Percentiles rank a stretch among this genome's conserved stretches.
Conservation (phyloP, 2,797 vertebrate genomes). For the Helarctos malayanus region DNA sequence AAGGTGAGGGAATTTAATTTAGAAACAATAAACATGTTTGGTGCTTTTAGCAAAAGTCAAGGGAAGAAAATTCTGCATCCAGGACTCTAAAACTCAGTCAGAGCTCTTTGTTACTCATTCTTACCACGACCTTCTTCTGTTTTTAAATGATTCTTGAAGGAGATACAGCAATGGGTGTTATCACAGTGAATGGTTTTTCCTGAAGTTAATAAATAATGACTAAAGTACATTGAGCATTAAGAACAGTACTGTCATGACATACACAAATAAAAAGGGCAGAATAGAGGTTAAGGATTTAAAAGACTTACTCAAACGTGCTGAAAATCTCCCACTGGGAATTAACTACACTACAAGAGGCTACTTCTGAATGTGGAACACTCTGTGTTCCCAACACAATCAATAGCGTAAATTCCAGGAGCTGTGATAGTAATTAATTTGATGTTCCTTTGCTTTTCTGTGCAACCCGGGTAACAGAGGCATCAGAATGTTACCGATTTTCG, state of each 20-base stretch:
- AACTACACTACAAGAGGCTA: neutral
- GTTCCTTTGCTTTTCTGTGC: constrained; percentile 62
- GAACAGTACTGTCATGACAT: constrained; percentile 5
- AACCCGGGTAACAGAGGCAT: constrained; percentile 4
- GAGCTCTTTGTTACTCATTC: neutral
- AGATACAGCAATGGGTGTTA: neutral
- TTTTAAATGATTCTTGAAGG: constrained; percentile 25
- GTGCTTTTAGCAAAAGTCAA: neutral
- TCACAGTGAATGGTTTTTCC: neutral
- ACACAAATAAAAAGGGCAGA: constrained; percentile 50
- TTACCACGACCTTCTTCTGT: constrained; percentile 34
- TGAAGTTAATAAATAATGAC: constrained; percentile 59
- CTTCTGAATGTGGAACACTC: constrained; percentile 30
- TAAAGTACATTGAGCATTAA: constrained; percentile 34
- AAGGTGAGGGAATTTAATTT: neutral
- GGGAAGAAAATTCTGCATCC: constrained; percentile 46
- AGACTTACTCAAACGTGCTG: constrained; percentile 51
- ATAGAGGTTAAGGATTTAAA: constrained; percentile 64
- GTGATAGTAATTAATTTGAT: constrained; percentile 40
- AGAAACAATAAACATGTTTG: constrained; percentile 25
- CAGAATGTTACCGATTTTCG: neutral
- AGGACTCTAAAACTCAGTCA: neutral
- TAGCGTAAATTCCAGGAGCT: neutral
- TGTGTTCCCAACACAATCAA: neutral
- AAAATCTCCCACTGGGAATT: constrained; percentile 64